Conservation (phyloP, 2,888 invertebrate genomes). For the Ophioninae sp. region DNA sequence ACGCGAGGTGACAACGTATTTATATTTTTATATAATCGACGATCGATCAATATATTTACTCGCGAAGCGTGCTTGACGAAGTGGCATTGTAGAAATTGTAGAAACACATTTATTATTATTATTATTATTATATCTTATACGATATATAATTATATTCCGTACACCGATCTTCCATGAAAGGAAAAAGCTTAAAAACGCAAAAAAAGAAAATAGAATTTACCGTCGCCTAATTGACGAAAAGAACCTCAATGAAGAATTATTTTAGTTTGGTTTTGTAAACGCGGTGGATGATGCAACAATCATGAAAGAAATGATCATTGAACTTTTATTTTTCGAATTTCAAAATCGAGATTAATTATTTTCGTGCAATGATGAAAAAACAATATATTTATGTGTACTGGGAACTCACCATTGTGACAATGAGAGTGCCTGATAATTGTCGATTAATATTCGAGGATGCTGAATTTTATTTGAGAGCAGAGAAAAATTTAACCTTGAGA, state of each 20-base stretch:
- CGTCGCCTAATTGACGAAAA: neutral
- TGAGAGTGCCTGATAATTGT: neutral
- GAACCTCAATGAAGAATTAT: neutral
- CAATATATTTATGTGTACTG: neutral
- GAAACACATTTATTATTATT: constrained; percentile 51
- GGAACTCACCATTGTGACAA: neutral
- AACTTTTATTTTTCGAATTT: neutral
- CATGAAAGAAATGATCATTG: neutral
- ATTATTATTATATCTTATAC: constrained; percentile 18
- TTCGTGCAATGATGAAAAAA: neutral
- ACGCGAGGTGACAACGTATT: constrained; percentile 37
- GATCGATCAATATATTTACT: constrained; percentile 29
- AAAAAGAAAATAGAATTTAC: neutral
- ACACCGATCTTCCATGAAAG: neutral
- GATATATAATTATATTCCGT: constrained; percentile 38
- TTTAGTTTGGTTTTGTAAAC: neutral
- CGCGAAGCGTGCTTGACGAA: constrained; percentile 46
- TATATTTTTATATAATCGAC: constrained; percentile 61
- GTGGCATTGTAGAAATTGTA: constrained; percentile 63
- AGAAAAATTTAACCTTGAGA: too few relatives aligned
- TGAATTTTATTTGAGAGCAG: too few relatives aligned
- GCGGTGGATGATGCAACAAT: neutral
- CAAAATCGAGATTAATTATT: neutral
- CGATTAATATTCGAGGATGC: neutral
- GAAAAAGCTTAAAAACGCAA: neutral